Conservation (phyloP, 2,797 vertebrate species). For the Eospalax fontanierii region DNA sequence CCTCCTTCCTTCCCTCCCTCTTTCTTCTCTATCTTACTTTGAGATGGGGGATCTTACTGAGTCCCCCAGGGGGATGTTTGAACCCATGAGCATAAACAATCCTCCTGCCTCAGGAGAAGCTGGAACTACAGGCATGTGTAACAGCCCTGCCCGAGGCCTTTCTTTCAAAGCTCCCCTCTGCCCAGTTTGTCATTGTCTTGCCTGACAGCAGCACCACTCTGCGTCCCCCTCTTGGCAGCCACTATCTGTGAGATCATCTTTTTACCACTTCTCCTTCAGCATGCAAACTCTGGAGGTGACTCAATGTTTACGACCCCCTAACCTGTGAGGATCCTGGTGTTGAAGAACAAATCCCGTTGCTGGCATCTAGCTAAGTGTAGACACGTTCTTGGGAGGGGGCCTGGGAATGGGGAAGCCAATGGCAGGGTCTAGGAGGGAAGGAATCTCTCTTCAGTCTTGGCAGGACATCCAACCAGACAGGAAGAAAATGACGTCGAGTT, state of each 20-base stretch:
- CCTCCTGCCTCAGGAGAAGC: background rate
- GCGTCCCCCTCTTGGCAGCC: constrained; percentile 76
- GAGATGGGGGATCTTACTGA: background rate
- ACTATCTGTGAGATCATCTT: constrained; percentile 86
- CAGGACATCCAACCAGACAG: constrained; percentile 78
- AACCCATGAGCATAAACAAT: background rate
- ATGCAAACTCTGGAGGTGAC: constrained; percentile 70
- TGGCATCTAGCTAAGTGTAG: constrained; percentile 64
- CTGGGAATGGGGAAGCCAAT: background rate
- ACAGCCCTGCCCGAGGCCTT: background rate
- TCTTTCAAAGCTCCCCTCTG: constrained; percentile 77
- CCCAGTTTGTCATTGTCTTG: constrained; percentile 42
- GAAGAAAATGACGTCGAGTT: constrained; percentile 21
- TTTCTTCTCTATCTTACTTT: background rate
- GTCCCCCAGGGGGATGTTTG: background rate
- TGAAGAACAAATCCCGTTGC: constrained; percentile 9
- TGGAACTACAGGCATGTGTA: background rate
- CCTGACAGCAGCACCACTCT: constrained; percentile 76
- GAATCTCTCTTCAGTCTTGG: constrained; percentile 67
- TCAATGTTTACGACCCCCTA: constrained; percentile 74
- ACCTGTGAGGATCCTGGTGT: constrained; percentile 40
- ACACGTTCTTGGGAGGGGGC: background rate
- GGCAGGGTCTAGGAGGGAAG: background rate
- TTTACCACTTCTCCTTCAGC: constrained; percentile 60
- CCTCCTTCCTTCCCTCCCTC: too few relatives aligned